phyloP scores from a whole-genome alignment of 2,888 invertebrate species.

The Pseudolycoriella hygida region DNA sequence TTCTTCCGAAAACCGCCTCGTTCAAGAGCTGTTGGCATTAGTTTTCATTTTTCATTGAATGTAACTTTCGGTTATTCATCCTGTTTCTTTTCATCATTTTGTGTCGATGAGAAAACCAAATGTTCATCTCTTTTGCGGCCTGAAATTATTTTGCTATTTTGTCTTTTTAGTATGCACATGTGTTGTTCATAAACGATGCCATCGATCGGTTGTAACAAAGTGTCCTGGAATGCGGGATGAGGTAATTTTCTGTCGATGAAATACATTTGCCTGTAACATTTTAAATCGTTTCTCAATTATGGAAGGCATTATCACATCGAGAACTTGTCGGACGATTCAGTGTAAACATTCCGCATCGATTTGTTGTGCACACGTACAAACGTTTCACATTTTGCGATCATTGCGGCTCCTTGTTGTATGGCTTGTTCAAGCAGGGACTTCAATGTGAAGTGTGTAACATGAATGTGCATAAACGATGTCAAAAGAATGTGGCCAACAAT shows the following conservation, averaged over 20 bases:
- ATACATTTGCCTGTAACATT: not conserved
- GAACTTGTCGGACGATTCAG: slow-evolving; percentile 68
- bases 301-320: slow-evolving; percentile 20
- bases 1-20: too few species aligned
- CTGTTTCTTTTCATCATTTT: too few species aligned
- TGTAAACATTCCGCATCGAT: slow-evolving; percentile 96
- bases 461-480: slow-evolving; percentile 97
- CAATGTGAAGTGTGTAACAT: slow-evolving; percentile 94
- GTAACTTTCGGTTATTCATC: too few species aligned
- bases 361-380: slow-evolving; percentile 91
- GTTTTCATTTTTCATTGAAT: too few species aligned
- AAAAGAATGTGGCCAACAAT: slow-evolving; percentile 98
- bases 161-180: slow-evolving; percentile 81
- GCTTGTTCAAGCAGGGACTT: slow-evolving; percentile 87
- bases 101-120: too few species aligned
- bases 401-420: slow-evolving; percentile 94
- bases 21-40: too few species aligned
- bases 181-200: slow-evolving; percentile 98
- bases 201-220: slow-evolving; percentile 91
- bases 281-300: not conserved
- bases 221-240: slow-evolving; percentile 96
- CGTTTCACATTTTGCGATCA: slow-evolving; percentile 99
- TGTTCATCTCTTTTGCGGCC: too few species aligned
- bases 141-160: not conserved
- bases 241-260: too few species aligned